Conservation (phyloP, 2,797 vertebrate species). For the Mycteria americana region DNA sequence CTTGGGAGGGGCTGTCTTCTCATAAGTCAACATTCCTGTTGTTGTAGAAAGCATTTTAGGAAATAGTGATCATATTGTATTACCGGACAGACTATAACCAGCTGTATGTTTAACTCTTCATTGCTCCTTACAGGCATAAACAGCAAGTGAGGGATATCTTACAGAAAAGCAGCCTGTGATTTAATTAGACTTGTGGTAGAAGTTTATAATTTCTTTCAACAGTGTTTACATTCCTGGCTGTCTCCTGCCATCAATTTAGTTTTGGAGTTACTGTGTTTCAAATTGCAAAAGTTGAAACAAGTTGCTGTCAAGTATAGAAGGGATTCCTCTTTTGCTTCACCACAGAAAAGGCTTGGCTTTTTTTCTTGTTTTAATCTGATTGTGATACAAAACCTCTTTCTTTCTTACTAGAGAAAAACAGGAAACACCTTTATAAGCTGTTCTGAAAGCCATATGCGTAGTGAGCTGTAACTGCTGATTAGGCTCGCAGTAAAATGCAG, state of each 20-base stretch:
- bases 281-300: background rate
- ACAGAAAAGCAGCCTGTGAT: background rate
- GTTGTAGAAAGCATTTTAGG: background rate
- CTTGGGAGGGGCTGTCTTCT: conserved; percentile 9
- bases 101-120: background rate
- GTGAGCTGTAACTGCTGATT: conserved; percentile 52
- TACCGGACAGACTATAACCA: background rate
- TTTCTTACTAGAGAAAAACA: conserved; percentile 63
- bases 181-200: background rate
- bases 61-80: background rate
- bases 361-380: conserved; percentile 60
- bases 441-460: conserved; percentile 25
- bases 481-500: background rate
- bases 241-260: background rate
- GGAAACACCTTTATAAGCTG: conserved; percentile 66
- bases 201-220: background rate
- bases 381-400: conserved; percentile 39
- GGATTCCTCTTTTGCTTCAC: conserved; percentile 52
- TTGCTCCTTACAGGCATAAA: background rate
- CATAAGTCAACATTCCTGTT: background rate
- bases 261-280: background rate
- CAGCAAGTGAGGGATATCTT: background rate
- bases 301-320: background rate
- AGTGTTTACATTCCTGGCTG: background rate
- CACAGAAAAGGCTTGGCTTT: conserved; percentile 41